Conservation (phyloP, 2,888 invertebrate genomes). For the Tetanocera ferruginea region DNA sequence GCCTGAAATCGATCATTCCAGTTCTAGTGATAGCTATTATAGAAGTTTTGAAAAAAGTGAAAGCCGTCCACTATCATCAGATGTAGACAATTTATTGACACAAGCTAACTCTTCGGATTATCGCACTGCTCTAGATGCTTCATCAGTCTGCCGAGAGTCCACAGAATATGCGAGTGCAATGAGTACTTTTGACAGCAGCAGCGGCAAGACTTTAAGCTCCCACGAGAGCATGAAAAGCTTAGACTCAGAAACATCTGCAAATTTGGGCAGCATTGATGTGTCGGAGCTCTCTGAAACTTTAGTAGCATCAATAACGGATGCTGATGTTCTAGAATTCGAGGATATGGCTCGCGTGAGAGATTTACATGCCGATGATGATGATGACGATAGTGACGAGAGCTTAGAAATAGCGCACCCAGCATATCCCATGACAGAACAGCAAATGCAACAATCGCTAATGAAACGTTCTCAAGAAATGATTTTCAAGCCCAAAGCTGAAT, state of each 20-base stretch:
- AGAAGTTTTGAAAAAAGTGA: constrained; percentile 88
- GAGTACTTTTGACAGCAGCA: constrained; percentile 76
- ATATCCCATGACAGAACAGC: constrained; percentile 63
- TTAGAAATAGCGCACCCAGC: constrained; percentile 57
- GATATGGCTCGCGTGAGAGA: constrained; percentile 74
- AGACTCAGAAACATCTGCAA: constrained; percentile 88
- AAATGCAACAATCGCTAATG: constrained; percentile 80
- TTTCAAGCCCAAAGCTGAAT: constrained; percentile 78
- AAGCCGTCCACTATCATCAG: constrained; percentile 87
- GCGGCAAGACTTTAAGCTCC: constrained; percentile 75
- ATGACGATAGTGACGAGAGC: constrained; percentile 72
- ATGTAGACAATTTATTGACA: constrained; percentile 83
- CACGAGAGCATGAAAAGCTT: constrained; percentile 91
- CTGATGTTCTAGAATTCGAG: constrained; percentile 69
- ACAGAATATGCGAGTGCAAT: constrained; percentile 90
- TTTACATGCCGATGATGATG: constrained; percentile 72
- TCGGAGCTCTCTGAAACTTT: constrained; percentile 94
- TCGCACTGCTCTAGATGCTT: constrained; percentile 86
- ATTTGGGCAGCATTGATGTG: constrained; percentile 89
- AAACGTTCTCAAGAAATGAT: constrained; percentile 93
- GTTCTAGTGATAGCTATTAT: constrained; percentile 90
- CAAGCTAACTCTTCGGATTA: constrained; percentile 87
- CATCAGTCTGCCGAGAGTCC: constrained; percentile 83
- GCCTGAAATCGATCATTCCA: constrained; percentile 86
- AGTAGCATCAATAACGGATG: constrained; percentile 88